Conservation (phyloP, 2,888 invertebrate species). For the Trisateles emortualis region DNA sequence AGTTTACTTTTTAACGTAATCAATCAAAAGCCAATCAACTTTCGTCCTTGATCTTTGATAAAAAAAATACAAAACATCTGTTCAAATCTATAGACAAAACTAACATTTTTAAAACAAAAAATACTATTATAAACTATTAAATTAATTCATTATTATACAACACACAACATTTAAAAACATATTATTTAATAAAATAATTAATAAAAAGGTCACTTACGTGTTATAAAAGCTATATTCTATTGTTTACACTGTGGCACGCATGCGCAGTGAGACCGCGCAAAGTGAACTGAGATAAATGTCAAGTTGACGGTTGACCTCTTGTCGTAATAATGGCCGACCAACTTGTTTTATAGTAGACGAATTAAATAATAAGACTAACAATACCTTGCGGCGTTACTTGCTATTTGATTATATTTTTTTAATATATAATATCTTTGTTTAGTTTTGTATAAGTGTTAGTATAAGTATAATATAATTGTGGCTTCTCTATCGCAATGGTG, state of each 20-base stretch:
- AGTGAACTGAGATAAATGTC: slow-evolving; percentile 23
- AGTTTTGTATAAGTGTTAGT: too few relatives aligned
- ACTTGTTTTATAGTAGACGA: slow-evolving; percentile 32
- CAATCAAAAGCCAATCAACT: slow-evolving; percentile 1
- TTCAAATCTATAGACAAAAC: not conserved
- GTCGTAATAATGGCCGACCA: slow-evolving; percentile 29
- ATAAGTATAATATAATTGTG: too few relatives aligned
- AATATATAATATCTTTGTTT: too few relatives aligned
- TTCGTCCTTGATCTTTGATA: not conserved
- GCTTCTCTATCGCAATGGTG: too few relatives aligned
- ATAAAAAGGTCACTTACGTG: slow-evolving; percentile 28
- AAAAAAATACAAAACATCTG: slow-evolving; percentile 7
- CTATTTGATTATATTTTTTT: not conserved
- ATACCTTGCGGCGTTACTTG: slow-evolving; percentile 19
- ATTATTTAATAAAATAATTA: not conserved
- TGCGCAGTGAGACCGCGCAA: slow-evolving; percentile 40
- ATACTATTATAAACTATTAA: too few relatives aligned
- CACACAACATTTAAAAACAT: too few relatives aligned
- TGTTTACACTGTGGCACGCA: slow-evolving; percentile 26
- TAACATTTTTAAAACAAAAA: not conserved
- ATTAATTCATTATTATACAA: too few relatives aligned
- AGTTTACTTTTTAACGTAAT: not conserved
- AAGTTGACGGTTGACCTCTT: slow-evolving; percentile 33
- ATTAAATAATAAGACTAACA: slow-evolving; percentile 18
- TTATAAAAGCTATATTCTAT: slow-evolving; percentile 5